These are phyloP conservation scores for Chionomys nivalis DNA, from an alignment of 2,113 vertebrate genomes.

Conservation along the genomic window DNA sequence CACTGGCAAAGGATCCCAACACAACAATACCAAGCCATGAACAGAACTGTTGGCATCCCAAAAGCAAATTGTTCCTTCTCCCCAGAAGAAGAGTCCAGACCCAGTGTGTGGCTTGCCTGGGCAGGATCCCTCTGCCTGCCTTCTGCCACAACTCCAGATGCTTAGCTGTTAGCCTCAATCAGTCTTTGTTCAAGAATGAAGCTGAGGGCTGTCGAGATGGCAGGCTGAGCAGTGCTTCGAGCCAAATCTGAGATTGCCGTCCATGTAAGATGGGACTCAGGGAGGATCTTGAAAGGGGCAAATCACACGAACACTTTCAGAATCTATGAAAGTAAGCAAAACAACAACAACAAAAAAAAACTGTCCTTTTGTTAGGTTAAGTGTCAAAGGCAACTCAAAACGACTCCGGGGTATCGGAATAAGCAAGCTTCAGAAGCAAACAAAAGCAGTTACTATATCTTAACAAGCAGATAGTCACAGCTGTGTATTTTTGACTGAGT, in stretches of 20 bases:
- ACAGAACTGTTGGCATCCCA: neutral
- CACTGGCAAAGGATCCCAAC: neutral
- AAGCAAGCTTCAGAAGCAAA: neutral
- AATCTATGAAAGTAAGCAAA: neutral
- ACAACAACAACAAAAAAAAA: neutral
- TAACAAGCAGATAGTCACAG: neutral
- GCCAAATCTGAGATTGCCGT: neutral
- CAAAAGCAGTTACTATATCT: neutral
- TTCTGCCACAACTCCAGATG: neutral
- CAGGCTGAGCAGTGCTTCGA: neutral
- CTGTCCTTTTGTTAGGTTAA: neutral
- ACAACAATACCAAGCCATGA: neutral
- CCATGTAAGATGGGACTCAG: neutral
- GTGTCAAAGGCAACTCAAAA: neutral
- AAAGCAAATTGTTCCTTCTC: neutral
- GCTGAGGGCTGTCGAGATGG: neutral
- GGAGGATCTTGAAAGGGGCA: neutral
- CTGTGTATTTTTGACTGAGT: neutral
- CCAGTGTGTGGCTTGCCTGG: neutral
- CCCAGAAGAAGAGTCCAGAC: neutral
- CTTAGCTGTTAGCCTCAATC: neutral
- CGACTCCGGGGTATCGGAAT: neutral
- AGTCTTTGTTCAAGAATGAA: neutral
- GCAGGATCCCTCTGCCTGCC: neutral
- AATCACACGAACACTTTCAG: neutral